Conservation (phyloP, 37 sponge, comb jelly and placozoan species). For the Tethya wilhelma region DNA sequence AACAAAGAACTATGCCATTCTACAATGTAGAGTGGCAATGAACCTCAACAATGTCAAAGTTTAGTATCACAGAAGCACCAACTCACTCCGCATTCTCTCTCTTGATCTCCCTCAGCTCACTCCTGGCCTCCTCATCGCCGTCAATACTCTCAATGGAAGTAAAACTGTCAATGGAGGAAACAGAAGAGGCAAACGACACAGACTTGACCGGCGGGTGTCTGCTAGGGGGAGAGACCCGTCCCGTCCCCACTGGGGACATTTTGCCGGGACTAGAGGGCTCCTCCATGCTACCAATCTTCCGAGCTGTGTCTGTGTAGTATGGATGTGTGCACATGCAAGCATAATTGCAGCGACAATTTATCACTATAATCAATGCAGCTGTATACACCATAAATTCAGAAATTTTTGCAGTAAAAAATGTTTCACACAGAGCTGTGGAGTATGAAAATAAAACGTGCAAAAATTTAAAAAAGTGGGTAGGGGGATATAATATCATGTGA, state of each 20-base stretch:
- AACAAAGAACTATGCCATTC: too few species aligned
- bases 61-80: too few species aligned
- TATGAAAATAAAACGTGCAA: too few species aligned
- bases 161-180: background rate
- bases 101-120: background rate
- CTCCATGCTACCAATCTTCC: background rate
- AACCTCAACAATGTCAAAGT: too few species aligned
- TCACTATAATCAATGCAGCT: too few species aligned
- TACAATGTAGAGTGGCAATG: too few species aligned
- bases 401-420: too few species aligned
- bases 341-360: too few species aligned
- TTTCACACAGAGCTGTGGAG: too few species aligned
- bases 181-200: constrained; percentile 17
- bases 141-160: background rate
- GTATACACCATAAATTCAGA: too few species aligned
- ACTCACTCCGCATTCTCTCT: constrained; percentile 1
- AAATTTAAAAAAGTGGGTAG: background rate
- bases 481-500: background rate
- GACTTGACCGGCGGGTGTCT: background rate
- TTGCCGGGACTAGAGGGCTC: background rate
- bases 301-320: background rate
- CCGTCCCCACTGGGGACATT: background rate
- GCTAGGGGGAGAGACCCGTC: background rate
- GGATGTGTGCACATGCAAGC: background rate
- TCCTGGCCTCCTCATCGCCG: background rate